Conservation (phyloP, 2,797 vertebrate species). For the Pteronotus mesoamericanus region DNA sequence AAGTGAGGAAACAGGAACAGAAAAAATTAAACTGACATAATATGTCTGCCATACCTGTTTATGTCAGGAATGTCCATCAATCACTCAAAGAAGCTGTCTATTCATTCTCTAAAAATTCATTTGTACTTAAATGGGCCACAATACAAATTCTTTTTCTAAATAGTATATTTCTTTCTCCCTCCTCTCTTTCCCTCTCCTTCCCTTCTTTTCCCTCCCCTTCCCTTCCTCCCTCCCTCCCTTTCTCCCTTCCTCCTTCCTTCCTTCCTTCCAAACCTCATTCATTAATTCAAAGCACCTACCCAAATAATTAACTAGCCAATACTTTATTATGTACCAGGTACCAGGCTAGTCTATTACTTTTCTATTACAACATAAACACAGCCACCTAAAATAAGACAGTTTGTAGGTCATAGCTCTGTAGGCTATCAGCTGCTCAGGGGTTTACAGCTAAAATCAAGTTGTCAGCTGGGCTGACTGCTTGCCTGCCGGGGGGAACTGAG, state of each 20-base stretch:
- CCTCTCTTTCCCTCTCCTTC: background rate
- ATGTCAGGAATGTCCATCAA: constrained; percentile 14
- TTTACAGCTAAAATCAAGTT: background rate
- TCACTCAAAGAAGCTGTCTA: background rate
- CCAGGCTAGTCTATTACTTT: background rate
- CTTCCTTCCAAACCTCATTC: background rate
- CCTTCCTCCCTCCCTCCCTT: background rate
- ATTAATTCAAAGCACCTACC: background rate
- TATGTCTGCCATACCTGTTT: background rate
- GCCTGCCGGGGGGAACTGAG: background rate
- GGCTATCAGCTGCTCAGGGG: background rate
- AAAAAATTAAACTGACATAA: constrained; percentile 32
- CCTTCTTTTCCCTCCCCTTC: background rate
- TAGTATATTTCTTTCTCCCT: background rate
- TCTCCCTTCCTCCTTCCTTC: background rate
- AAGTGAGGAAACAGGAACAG: constrained; percentile 12
- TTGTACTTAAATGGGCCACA: background rate
- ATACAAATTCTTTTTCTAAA: background rate
- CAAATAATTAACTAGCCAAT: background rate
- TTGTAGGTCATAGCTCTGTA: background rate
- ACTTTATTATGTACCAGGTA: background rate
- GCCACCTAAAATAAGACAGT: background rate
- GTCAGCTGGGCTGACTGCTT: background rate
- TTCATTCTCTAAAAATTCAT: constrained; percentile 20
- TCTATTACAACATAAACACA: background rate